Evolutionary conservation across 2,888 invertebrate species (phyloP), one percentile per base, ranked within the genome.

Genomic region (Panorpa germanica): DNA sequence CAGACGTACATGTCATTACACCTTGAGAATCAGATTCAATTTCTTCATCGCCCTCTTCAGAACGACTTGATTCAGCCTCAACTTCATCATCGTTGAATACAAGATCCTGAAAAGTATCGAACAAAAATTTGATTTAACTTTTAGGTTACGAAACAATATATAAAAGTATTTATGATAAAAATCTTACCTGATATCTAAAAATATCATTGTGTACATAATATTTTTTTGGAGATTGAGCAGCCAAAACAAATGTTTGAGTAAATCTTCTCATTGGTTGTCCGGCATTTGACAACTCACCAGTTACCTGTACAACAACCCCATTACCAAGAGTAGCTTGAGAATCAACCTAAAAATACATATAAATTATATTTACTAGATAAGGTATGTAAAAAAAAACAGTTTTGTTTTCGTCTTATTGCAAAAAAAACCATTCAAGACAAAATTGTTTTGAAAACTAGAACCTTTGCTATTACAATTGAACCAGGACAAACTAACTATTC

Each of bases 171-270:
- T n/a, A n/a, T n/a, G n/a, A n/a, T n/a, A n/a, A n/a, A n/a, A 3
- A 15, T 20, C 32, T 35, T 38, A 70, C 88, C 69, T 93, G 93
- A 57, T 95, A 96, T 39, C 93, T 81, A 60, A 96, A 96, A 55
- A 96, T 95, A 59, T 96, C 95, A 57, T 96, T 96, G 57, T 91
- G 90, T 36, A 96, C 95, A 54, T 95, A 96, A 63, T 91, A 96
- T 61, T 91, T 90, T 63, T 90, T 93, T 35, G 93, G 90, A 34
- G 85, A 80, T 59, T 93, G 91, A 36, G 88, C 78, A 37, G 86
- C 93, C 52, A 96, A 60, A 34, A 96, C 93, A 61, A 96, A 88
- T 0, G 95, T 95, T 63, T 96, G 95, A 51, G 93, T 91, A 60
- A 96, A 96, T 34, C 93, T 78, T 14, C 95, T 71, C 91, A 93